Evolutionary conservation across 2,113 vertebrate species (phyloP), one percentile per base, ranked within the genome.

Genomic region (Lophura nycthemera): DNA sequence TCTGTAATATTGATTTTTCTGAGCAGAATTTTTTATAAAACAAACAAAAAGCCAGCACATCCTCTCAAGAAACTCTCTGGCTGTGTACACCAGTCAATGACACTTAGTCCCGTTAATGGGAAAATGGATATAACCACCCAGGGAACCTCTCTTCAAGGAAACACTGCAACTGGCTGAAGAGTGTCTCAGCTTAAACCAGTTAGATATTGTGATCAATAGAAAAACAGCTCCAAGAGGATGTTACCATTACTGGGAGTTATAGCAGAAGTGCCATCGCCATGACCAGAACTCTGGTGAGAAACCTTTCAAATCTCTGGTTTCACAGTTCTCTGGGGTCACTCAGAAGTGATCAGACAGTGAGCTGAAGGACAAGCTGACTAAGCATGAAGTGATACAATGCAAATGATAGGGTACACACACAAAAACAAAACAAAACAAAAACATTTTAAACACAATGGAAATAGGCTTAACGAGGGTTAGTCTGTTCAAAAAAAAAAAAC

Each of bases 1-100:
- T 48, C 40, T 42, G 36, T 70, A 63, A 50, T 45, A 92, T 13
- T 73, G 87, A 94, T 95, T 96, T 70, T 92, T 79, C 52, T 83
- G 54, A 86, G 59, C 48, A 83, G 27, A 57, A n/a, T 15, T 36
- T 82, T 65, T 76, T 66, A 27, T 45, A 13, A 75, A 57, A 57
- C 29, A 57, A 57, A 19, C 30, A 32, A 57, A 57, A 32, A 32
- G 15, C 54, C 29, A 32, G 11, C 54, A 8, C 52, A 36, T 29
- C 3, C 64, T 6, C 30, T 87, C 70, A 48, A 40, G 61, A 52
- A 92, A 63, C 16, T 64, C 67, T 73, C 61, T 64, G 83, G 42
- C 64, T 59, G 42, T 2, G 0, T 34, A 86, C 12, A 50, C 48
- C 64, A 54, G 64, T 86, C 67, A 79, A 71, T 89, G 88, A 65